phyloP scores from a whole-genome alignment of 2,888 invertebrate genomes.

The Sesia bembeciformis region DNA sequence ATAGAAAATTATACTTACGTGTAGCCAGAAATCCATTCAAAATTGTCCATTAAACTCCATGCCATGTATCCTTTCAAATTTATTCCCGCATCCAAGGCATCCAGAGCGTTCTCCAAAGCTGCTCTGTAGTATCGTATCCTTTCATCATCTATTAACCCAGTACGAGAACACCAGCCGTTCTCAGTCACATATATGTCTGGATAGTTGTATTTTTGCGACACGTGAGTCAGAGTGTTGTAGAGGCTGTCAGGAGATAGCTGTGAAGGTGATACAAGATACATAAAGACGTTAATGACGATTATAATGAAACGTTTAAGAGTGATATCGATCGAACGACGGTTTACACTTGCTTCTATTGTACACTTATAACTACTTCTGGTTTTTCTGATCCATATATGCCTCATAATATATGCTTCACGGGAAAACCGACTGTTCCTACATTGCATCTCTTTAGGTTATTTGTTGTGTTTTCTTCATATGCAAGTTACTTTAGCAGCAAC shows the following conservation, averaged over 20 bases:
- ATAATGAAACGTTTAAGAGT: too few relatives aligned
- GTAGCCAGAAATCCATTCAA: slow-evolving; percentile 70
- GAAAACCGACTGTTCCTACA: too few relatives aligned
- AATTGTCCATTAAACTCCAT: slow-evolving; percentile 73
- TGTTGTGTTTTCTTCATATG: too few relatives aligned
- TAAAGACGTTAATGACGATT: not conserved
- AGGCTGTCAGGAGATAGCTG: slow-evolving; percentile 75
- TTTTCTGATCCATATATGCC: too few relatives aligned
- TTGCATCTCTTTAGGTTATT: too few relatives aligned
- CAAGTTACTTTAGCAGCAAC: not conserved
- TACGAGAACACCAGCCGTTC: slow-evolving; percentile 64
- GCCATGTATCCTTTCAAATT: slow-evolving; percentile 45
- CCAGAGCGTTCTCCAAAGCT: slow-evolving; percentile 1
- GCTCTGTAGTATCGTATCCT: slow-evolving; percentile 2
- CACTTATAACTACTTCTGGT: too few relatives aligned
- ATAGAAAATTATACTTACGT: slow-evolving; percentile 24
- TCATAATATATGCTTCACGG: too few relatives aligned
- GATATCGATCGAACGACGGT: too few relatives aligned
- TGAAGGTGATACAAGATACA: not conserved
- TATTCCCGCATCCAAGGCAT: slow-evolving; percentile 1
- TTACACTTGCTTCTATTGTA: too few relatives aligned
- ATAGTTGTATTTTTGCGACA: slow-evolving; percentile 56
- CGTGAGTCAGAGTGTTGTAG: slow-evolving; percentile 33
- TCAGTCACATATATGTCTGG: slow-evolving; percentile 75
- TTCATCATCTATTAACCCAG: slow-evolving; percentile 1